Conservation (phyloP, 37 sponge, comb jelly and placozoan species). For the Eunapius fragilis region DNA sequence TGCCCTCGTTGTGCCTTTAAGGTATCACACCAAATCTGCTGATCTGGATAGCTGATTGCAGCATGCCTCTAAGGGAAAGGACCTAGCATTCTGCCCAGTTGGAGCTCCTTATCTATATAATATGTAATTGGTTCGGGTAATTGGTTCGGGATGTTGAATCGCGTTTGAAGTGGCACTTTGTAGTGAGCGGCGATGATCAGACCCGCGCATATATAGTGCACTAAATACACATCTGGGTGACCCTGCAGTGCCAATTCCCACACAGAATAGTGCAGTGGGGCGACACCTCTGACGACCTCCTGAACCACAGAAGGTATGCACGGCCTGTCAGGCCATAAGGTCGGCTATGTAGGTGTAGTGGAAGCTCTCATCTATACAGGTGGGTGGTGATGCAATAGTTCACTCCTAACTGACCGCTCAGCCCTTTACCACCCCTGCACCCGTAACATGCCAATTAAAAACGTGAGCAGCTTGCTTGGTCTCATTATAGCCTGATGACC, state of each 20-base stretch:
- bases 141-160: neutral
- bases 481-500: too few relatives aligned
- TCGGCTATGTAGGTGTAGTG: conserved; percentile 11
- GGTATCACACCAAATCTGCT: neutral
- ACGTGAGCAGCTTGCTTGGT: too few relatives aligned
- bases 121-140: conserved; percentile 8
- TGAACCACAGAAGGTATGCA: neutral
- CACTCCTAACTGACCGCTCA: neutral
- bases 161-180: neutral
- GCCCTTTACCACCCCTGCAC: neutral
- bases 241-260: conserved; percentile 5
- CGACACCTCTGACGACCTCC: neutral
- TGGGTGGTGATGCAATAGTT: neutral
- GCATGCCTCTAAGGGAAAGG: conserved; percentile 5
- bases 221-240: conserved; percentile 13
- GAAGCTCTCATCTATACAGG: neutral
- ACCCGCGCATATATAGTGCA: neutral
- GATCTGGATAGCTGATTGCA: neutral
- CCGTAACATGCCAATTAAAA: neutral
- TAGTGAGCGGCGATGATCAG: neutral
- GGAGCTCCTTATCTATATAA: conserved; percentile 5
- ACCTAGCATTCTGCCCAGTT: conserved; percentile 13
- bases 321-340: conserved; percentile 11
- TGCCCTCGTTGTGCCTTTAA: neutral
- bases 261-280: neutral